Evolutionary conservation across 2,113 vertebrate genomes (phyloP).

Genomic region (Heterochromis multidens): DNA sequence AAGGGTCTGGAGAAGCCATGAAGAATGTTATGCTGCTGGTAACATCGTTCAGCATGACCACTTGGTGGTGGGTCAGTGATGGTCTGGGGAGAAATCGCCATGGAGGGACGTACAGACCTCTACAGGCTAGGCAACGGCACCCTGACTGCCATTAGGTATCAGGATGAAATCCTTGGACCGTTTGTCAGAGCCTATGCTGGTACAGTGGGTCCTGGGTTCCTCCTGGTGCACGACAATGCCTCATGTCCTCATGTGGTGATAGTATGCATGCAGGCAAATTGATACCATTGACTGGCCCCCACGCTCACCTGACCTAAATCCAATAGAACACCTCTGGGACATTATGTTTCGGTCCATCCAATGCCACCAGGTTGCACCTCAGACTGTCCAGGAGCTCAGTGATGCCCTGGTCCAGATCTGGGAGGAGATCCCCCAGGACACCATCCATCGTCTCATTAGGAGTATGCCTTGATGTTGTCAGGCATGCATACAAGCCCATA

Average conservation of each 20-base stretch:
- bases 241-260: not conserved
- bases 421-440: not conserved
- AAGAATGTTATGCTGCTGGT: too few relatives aligned
- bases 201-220: too few relatives aligned
- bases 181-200: not conserved
- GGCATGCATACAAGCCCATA: not conserved
- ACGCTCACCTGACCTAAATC: not conserved
- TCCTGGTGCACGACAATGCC: not conserved
- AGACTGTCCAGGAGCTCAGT: not conserved
- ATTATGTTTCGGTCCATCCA: not conserved
- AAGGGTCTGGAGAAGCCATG: not conserved
- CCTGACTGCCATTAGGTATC: not conserved
- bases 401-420: not conserved
- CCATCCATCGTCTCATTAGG: not conserved
- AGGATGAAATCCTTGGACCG: not conserved
- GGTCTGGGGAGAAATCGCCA: too few relatives aligned
- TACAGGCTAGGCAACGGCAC: not conserved
- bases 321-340: not conserved
- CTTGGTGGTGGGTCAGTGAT: not conserved
- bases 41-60: not conserved
- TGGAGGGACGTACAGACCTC: not conserved
- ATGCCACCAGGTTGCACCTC: not conserved
- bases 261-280: not conserved
- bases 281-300: too few relatives aligned
- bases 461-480: not conserved